Base-by-base conservation (phyloP, 2,888 invertebrate genomes). In the Mayetiola destructor region DNA sequence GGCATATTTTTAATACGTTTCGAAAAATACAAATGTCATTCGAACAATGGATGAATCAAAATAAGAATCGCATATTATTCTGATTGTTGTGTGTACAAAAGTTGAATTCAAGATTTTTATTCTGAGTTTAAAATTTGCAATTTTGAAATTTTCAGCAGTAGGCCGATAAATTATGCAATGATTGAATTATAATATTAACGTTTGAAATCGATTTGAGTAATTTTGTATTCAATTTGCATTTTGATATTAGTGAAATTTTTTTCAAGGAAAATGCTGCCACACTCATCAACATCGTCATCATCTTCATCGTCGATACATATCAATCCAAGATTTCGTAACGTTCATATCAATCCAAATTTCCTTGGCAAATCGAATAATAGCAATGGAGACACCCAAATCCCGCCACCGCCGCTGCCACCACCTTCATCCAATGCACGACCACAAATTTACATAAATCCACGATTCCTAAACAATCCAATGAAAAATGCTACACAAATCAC, bases 391-490 rank as follows among this genome's bases (percentile, higher is more conserved):
- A 48, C 14, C 12, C 32, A 23, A 29, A 52, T 52, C 2, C 27
- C 14, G 52, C 37, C 23, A 53, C 29, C 56, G 16, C 8, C 27
- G 27, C 27, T 27, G 4, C 6, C 27, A n/a, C 2, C 42, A 10
- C 3, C 16, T 35, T 8, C 52, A 12, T 14, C n/a, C 6, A 37
- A n/a, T 2, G 36, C 39, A 30, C 18, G 42, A 40, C 61, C 66
- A 40, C 73, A 65, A 64, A 76, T 77, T 61, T 74, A 73, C 67
- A 66, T 77, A 0, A 78, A 77, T 65, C 78, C 77, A 30, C 72
- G 73, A 67, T 74, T 76, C 65, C 64, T 67, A 21, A 39, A 21
- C 14, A 21, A 39, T 57, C 2, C 40, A 21, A 23, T 48, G 16
- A 3, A 48, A 27, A 27, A 16, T 48, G 27, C 23, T 2, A 23